These are phyloP conservation scores for Euclidia mi DNA, from an alignment of 2,888 invertebrate species.

Conservation along the genomic window DNA sequence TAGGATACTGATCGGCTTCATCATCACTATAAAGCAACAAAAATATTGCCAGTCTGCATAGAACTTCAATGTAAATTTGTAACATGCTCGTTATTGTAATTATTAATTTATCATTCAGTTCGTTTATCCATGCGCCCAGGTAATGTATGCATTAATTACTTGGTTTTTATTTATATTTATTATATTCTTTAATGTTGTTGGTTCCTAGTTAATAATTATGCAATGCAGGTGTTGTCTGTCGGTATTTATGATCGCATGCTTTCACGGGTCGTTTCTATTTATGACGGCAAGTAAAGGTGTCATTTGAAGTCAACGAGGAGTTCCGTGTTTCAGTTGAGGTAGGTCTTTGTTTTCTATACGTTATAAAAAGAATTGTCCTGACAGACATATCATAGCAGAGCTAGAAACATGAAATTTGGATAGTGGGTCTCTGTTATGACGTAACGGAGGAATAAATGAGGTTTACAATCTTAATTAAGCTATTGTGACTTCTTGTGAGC, in stretches of 20 bases:
- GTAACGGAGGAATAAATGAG: no score
- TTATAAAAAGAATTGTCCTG: no score
- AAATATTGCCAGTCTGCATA: constrained; percentile 22
- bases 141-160: constrained; percentile 29
- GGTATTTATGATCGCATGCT: constrained; percentile 8
- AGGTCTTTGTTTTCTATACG: no score
- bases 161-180: constrained; percentile 15
- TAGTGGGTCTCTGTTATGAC: no score
- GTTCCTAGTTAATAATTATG: constrained; percentile 12
- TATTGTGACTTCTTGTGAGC: no score
- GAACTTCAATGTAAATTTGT: constrained; percentile 7
- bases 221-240: constrained; percentile 5
- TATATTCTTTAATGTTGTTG: constrained; percentile 7
- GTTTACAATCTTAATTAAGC: no score
- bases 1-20: no score
- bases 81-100: constrained; percentile 37
- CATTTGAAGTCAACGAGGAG: constrained; percentile 10
- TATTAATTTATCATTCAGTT: constrained; percentile 42
- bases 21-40: not conserved
- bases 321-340: not conserved
- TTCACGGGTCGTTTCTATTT: constrained; percentile 1
- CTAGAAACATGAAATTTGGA: no score
- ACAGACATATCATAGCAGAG: no score
- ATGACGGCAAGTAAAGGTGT: constrained; percentile 2
- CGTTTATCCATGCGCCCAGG: constrained; percentile 27